Evolutionary conservation across 2,888 invertebrate genomes (phyloP).

Genomic region (Autographa pulchrina): DNA sequence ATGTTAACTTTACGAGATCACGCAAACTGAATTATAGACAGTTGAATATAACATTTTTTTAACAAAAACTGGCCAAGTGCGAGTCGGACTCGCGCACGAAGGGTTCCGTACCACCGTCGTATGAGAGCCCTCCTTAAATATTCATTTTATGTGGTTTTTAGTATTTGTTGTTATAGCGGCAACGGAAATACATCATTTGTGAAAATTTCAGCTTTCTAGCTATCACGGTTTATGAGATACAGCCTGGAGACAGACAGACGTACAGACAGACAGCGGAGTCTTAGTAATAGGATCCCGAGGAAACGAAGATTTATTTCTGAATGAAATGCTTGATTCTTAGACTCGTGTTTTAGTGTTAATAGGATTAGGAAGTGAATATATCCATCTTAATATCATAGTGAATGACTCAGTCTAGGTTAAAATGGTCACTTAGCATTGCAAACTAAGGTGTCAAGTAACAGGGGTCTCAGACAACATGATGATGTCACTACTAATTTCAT

Average conservation of each 20-base stretch:
- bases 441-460: constrained; percentile 38
- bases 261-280: no score
- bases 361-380: constrained; percentile 8
- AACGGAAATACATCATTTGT: no score
- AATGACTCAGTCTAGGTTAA: constrained; percentile 24
- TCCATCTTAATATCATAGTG: constrained; percentile 18
- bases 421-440: constrained; percentile 40
- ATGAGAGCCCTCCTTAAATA: no score
- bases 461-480: constrained; percentile 31
- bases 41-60: constrained; percentile 20
- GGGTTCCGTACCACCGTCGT: no score
- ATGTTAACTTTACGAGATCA: constrained; percentile 27
- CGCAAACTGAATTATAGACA: constrained; percentile 34
- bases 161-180: no score
- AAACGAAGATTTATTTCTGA: background rate
- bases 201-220: no score
- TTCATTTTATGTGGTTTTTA: no score
- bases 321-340: constrained; percentile 13
- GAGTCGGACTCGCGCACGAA: no score
- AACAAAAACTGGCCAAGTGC: no score
- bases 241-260: no score
- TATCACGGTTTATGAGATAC: no score
- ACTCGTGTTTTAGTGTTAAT: background rate
- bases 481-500: constrained; percentile 47
- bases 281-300: no score